Evolutionary conservation across 2,113 vertebrate genomes (phyloP), one percentile per base, ranked within the genome.

Genomic region (Polypterus senegalus): DNA sequence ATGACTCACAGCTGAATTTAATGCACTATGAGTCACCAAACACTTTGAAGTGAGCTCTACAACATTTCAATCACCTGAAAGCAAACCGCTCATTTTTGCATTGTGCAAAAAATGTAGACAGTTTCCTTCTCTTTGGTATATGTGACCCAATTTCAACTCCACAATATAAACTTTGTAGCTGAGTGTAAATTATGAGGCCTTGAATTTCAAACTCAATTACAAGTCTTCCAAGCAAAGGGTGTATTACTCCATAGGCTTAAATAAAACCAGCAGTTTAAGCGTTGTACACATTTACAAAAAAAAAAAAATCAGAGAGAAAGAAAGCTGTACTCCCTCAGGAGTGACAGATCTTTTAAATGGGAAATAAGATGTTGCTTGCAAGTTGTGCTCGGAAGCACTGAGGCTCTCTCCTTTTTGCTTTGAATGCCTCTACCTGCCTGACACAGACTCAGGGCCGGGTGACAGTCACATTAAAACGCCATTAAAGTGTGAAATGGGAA

Each of bases 381-480:
- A 73, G 80, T 70, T 49, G 59, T 47, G 59, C 54, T 77, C 67
- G 76, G 81, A 76, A 77, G 77, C 47, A 61, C 60, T 48, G 57
- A 61, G 61, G 71, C 62, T 54, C 64, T 64, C 52, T 60, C 76
- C 75, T 77, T 78, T 77, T 73, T 83, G 67, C 70, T 80, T 75
- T 78, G 79, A 77, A 81, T 82, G 76, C 53, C 74, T 78, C 84
- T 79, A 83, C 85, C 84, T 80, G 82, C 69, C 60, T 76, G 79
- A 80, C 80, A 77, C 79, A 82, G 85, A 86, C 62, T 64, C 78
- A 73, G 71, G 70, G 72, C 74, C 82, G 74, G 61, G 87, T 91
- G 88, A 90, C 86, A 89, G 88, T 86, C 86, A 81, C 86, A 88
- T 91, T 89, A 89, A 89, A 91, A 90, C 82, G 78, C 88, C 84